Evolutionary conservation across 2,797 vertebrate species (phyloP), one percentile per base, ranked within the genome.

Genomic region (Danio kyathit): DNA sequence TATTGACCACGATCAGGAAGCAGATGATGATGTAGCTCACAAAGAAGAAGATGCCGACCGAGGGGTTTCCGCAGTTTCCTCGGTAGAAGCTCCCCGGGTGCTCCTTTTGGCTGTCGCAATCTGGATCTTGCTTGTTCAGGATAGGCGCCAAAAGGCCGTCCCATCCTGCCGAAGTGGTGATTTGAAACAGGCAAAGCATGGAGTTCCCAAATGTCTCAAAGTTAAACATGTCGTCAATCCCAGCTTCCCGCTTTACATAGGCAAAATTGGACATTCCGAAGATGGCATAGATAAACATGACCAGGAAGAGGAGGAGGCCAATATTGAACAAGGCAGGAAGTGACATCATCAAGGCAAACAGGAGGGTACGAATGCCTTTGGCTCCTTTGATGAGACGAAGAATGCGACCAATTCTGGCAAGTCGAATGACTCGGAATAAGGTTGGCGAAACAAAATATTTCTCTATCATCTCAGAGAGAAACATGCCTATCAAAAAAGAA

Each of bases 251-350:
- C 81, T 97, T 99, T 54, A 99, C 97, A 0, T 97, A 99, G 88
- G 97, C 97, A n/a, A 99, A 99, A 90, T 98, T 98, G 85, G 97
- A 99, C 97, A 99, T 99, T 85, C 95, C 97, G 48, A 99, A 99
- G 87, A 99, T 99, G 64, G 97, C 97, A 0, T 99, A 99, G 92
- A 99, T 99, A 90, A 99, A 99, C 97, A 99, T 99, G 90, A 99
- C 97, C 29, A 99, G 91, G 91, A 99, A 99, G 48, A 99, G 97
- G 63, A 99, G 94, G 81, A 99, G 96, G 44, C 97, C 97, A 0
- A 99, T 99, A 91, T 99, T 99, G 84, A 99, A 99, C 82, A 99
- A 84, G 14, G 97, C 97, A 9, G 97, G 97, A 21, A 99, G 97
- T 61, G 97, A 99, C 97, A 99, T 99, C 97, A 99, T 99, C 92